Conservation (phyloP, 2,888 invertebrate genomes). For the Keiferia lycopersicella region DNA sequence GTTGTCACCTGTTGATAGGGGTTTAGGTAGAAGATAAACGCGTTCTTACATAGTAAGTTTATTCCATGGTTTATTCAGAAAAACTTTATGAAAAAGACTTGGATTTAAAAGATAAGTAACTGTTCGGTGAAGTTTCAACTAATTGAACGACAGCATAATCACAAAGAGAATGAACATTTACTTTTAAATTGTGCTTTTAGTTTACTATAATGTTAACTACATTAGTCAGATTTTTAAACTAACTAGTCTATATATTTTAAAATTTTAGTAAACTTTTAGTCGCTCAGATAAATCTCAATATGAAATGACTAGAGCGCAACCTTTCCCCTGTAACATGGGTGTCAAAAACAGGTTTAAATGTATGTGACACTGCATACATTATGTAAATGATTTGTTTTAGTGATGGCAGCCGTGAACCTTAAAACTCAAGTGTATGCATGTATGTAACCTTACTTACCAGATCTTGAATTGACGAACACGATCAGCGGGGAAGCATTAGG, state of each 20-base stretch:
- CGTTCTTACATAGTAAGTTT: background rate
- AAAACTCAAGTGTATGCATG: background rate
- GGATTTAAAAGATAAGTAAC: background rate
- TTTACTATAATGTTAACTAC: too few species aligned
- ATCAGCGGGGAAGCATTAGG: conserved; percentile 94
- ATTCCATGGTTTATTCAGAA: background rate
- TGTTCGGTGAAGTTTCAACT: background rate
- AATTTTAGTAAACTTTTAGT: too few species aligned
- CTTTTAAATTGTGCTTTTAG: too few species aligned
- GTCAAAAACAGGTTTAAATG: too few species aligned
- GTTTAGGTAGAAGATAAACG: background rate
- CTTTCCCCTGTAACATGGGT: background rate
- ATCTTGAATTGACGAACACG: conserved; percentile 98
- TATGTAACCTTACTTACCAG: conserved; percentile 75
- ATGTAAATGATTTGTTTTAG: too few species aligned
- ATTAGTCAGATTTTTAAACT: too few species aligned
- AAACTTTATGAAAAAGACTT: background rate
- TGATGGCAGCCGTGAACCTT: too few species aligned
- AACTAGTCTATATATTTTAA: too few species aligned
- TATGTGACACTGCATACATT: too few species aligned
- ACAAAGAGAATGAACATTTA: too few species aligned
- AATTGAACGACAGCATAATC: too few species aligned
- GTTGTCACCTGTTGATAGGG: conserved; percentile 89
- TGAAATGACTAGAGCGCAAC: background rate
- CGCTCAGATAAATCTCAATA: too few species aligned